Percentiles rank a stretch among this genome's conserved stretches.
phyloP scores from a whole-genome alignment of 2,888 invertebrate genomes.

The Ellobium chinense region DNA sequence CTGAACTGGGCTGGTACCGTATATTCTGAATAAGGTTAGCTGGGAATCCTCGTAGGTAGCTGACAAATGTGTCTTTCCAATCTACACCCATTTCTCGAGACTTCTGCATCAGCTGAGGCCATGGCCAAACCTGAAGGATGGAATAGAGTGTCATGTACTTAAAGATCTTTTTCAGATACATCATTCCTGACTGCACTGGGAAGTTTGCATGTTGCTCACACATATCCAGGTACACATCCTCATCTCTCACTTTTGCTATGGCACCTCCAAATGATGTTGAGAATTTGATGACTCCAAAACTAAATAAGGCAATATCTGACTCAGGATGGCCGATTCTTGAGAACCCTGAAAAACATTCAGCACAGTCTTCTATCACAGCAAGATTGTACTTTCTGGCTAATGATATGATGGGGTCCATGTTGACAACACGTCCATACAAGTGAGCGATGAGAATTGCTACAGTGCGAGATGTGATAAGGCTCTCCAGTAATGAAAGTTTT shows the following conservation, averaged over 20 bases:
- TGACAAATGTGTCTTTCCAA: slow-evolving; percentile 65
- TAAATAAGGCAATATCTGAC: slow-evolving; percentile 76
- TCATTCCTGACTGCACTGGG: slow-evolving; percentile 62
- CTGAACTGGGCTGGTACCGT: slow-evolving; percentile 71
- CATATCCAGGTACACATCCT: slow-evolving; percentile 68
- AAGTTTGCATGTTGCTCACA: slow-evolving; percentile 57
- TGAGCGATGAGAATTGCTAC: slow-evolving; percentile 77
- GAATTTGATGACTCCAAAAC: slow-evolving; percentile 78
- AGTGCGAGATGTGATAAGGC: slow-evolving; percentile 72
- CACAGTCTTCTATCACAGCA: slow-evolving; percentile 77
- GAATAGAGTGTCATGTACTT: slow-evolving; percentile 72
- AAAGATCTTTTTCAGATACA: slow-evolving; percentile 73
- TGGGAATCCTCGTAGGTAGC: slow-evolving; percentile 75
- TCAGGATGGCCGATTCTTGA: slow-evolving; percentile 74
- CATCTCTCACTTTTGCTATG: slow-evolving; percentile 74
- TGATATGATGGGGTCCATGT: slow-evolving; percentile 71
- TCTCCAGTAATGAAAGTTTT: slow-evolving; percentile 68
- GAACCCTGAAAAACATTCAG: slow-evolving; percentile 77
- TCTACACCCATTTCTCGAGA: slow-evolving; percentile 61
- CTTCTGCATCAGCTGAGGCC: neutral
- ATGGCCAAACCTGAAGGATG: slow-evolving; percentile 59
- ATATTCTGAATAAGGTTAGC: slow-evolving; percentile 66
- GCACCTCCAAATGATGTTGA: slow-evolving; percentile 78
- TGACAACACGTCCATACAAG: slow-evolving; percentile 74
- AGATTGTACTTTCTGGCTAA: slow-evolving; percentile 68